These are phyloP conservation scores for Agrotis exclamationis DNA, from an alignment of 2,888 invertebrate genomes.

Conservation along the genomic window DNA sequence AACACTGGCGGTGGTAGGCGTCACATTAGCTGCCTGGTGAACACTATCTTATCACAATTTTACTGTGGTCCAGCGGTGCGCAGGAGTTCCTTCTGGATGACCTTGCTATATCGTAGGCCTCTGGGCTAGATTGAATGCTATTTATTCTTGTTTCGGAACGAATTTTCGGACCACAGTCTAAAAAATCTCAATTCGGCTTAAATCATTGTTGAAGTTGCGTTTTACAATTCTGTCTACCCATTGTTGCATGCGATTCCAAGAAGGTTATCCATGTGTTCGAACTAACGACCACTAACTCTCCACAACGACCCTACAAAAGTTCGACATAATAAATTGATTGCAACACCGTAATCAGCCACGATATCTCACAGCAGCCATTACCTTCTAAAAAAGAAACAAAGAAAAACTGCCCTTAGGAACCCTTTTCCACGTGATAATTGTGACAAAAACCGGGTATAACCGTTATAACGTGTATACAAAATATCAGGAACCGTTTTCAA, in stretches of 20 bases:
- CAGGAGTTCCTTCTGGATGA: too few species aligned
- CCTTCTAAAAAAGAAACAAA: neutral
- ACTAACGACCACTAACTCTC: neutral
- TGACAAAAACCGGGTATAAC: conserved; percentile 31
- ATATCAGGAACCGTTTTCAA: conserved; percentile 52
- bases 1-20: too few species aligned
- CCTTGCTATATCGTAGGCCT: too few species aligned
- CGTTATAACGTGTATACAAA: conserved; percentile 50
- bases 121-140: too few species aligned
- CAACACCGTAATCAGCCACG: neutral
- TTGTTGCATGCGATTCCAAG: neutral
- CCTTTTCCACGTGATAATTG: conserved; percentile 39
- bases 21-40: too few species aligned
- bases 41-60: too few species aligned
- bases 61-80: too few species aligned
- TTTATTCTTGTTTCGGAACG: too few species aligned
- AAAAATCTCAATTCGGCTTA: too few species aligned
- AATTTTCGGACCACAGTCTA: too few species aligned
- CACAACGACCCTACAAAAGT: neutral
- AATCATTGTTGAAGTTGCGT: too few species aligned
- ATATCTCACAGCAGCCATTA: neutral
- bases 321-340: neutral
- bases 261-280: neutral
- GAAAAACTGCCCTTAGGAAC: neutral
- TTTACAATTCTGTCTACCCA: neutral